phyloP scores from a whole-genome alignment of 2,113 vertebrate genomes.

The human (Homo sapiens) region DNA sequence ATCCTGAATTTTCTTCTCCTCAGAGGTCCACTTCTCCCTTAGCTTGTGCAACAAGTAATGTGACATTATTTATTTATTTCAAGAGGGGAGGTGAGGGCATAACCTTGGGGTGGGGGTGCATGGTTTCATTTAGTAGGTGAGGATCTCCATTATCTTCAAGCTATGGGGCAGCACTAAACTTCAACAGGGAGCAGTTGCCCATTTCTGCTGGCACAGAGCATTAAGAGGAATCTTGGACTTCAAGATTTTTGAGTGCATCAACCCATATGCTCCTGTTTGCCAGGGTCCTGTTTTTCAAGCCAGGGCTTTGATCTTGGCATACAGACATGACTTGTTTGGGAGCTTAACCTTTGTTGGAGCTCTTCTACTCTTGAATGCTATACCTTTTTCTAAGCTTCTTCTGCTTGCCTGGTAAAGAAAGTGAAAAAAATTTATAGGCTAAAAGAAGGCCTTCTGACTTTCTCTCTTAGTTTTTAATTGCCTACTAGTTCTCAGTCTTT shows the following conservation, averaged over 20 bases:
- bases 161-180: not conserved
- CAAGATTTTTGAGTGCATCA: not conserved
- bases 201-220: not conserved
- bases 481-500: no score
- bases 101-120: not conserved
- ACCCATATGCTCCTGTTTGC: not conserved
- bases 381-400: not conserved
- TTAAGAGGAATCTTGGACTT: not conserved
- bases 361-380: not conserved
- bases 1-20: not conserved
- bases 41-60: not conserved
- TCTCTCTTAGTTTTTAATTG: not conserved
- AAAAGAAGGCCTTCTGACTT: not conserved
- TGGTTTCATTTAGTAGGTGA: not conserved
- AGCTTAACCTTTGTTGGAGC: not conserved
- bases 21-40: not conserved
- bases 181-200: not conserved
- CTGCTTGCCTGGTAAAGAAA: no score
- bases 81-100: not conserved
- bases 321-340: not conserved
- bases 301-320: not conserved
- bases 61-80: not conserved
- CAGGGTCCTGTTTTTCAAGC: not conserved
- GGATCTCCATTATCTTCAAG: not conserved
- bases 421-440: not conserved